phyloP scores from a whole-genome alignment of 1,140 invertebrate species.

The Lamellibrachia luymesi region DNA sequence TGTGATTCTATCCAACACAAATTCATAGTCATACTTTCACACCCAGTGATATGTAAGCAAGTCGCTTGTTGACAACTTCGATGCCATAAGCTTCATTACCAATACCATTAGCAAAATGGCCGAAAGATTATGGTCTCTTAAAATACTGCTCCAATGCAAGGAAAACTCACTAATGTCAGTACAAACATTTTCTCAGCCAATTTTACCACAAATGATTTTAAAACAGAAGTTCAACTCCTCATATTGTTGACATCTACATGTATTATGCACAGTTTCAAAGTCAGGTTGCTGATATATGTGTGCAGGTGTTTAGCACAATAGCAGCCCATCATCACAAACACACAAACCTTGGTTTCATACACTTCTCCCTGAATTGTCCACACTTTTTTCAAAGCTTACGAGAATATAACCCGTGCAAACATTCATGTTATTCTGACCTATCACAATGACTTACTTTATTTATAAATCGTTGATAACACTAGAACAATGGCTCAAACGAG shows the following conservation, averaged over 20 bases:
- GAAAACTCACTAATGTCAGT: neutral
- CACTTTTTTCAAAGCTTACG: neutral
- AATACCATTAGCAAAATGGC: neutral
- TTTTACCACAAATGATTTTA: neutral
- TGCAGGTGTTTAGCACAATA: neutral
- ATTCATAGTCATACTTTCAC: neutral
- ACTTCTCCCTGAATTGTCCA: neutral
- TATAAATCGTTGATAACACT: neutral
- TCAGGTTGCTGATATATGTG: neutral
- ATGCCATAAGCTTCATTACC: neutral
- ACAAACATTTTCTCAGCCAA: neutral
- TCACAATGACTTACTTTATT: neutral
- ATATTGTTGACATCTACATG: neutral
- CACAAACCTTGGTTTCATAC: neutral
- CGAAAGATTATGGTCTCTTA: neutral
- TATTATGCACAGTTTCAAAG: neutral
- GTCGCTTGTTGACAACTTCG: neutral
- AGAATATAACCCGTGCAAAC: neutral
- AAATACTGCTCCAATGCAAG: neutral
- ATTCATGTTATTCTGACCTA: neutral
- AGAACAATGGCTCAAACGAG: neutral
- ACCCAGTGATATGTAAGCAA: neutral
- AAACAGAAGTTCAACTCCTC: neutral
- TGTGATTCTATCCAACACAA: neutral
- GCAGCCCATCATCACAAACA: neutral